phyloP scores from a whole-genome alignment of 2,797 vertebrate genomes.

The Phoeniculus purpureus region DNA sequence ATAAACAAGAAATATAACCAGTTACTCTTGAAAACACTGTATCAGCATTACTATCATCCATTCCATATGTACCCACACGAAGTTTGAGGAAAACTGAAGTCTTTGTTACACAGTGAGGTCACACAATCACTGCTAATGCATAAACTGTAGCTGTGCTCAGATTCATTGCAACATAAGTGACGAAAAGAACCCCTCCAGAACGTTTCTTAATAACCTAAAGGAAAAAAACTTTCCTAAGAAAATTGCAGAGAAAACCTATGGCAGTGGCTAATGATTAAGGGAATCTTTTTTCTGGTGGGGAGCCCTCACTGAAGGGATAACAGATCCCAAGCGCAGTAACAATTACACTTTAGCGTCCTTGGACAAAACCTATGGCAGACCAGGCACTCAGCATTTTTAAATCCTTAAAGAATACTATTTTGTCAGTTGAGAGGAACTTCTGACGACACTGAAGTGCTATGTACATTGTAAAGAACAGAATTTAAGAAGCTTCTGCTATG shows the following conservation, averaged over 20 bases:
- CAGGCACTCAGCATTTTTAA: not conserved
- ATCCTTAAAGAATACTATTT: not conserved
- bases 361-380: not conserved
- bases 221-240: conserved; percentile 5
- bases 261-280: not conserved
- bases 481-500: not conserved
- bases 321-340: not conserved
- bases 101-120: not conserved
- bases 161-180: not conserved
- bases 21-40: not conserved
- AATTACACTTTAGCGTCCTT: not conserved
- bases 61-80: not conserved
- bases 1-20: not conserved
- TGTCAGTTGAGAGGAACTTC: conserved; percentile 4
- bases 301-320: not conserved
- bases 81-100: not conserved
- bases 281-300: not conserved
- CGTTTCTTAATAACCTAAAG: not conserved
- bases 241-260: not conserved
- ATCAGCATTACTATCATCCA: not conserved
- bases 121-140: rapidly evolving
- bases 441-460: not conserved
- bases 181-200: not conserved
- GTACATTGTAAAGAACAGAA: not conserved
- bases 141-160: not conserved